A percentile compares a stretch with the other conserved stretches of the same genome.
Evolutionary conservation across 2,797 vertebrate genomes (phyloP).

Genomic region (Heteromormyrus szaboi): DNA sequence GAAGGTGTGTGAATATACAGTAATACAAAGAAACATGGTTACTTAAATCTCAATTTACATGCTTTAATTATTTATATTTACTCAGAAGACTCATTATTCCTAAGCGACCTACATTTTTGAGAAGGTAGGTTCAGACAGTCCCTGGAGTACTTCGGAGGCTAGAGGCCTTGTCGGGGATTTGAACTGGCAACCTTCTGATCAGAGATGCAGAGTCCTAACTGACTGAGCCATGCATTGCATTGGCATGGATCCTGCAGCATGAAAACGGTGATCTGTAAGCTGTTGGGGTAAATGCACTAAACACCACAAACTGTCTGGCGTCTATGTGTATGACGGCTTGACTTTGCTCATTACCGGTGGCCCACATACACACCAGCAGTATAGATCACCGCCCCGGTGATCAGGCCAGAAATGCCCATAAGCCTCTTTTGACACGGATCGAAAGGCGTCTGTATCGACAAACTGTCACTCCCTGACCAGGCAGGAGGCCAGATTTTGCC

Average conservation of each 20-base stretch:
- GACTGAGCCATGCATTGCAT: neutral
- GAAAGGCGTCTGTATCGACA: neutral
- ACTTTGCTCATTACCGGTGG: conserved; percentile 1
- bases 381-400: neutral
- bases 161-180: neutral
- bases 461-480: neutral
- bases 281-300: neutral
- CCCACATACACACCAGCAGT: conserved; percentile 6
- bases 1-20: neutral
- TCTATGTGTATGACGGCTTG: neutral
- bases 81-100: neutral
- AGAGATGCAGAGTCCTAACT: neutral
- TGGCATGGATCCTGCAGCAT: neutral
- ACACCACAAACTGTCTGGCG: neutral
- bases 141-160: neutral
- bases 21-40: neutral
- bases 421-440: neutral
- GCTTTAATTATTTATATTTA: neutral
- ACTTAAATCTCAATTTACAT: neutral
- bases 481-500: neutral
- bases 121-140: neutral
- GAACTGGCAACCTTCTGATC: neutral
- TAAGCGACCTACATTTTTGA: neutral
- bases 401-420: neutral
- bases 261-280: neutral